phyloP scores from a whole-genome alignment of 2,888 invertebrate species.

The Elysia crispata region DNA sequence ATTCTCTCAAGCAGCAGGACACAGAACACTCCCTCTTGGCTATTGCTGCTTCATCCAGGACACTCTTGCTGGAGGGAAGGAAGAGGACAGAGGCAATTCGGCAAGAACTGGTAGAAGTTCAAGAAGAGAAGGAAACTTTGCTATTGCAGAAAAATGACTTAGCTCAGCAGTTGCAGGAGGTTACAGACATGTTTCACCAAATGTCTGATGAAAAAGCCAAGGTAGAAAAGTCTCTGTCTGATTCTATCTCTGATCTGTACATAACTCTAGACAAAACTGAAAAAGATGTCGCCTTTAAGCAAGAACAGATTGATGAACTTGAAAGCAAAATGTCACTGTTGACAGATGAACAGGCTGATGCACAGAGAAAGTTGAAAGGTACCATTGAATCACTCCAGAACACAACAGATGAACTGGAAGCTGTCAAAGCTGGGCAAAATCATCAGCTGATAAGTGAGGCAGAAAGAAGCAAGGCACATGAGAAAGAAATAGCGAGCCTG shows the following conservation, averaged over 20 bases:
- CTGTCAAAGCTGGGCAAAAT: constrained; percentile 7
- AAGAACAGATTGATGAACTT: constrained; percentile 9
- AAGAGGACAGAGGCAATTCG: constrained; percentile 10
- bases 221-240: constrained; percentile 32
- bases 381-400: constrained; percentile 20
- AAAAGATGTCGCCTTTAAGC: constrained; percentile 28
- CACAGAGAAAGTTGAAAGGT: constrained; percentile 2
- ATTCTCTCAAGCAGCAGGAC: constrained; percentile 45
- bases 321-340: constrained; percentile 2
- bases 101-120: constrained; percentile 13
- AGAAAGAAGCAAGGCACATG: constrained; percentile 4
- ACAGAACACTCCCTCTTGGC: constrained; percentile 44
- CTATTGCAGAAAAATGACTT: constrained; percentile 22
- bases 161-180: constrained; percentile 35
- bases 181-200: constrained; percentile 38
- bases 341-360: neutral
- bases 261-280: constrained; percentile 19
- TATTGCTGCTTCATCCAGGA: constrained; percentile 38
- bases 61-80: constrained; percentile 31
- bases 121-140: constrained; percentile 18
- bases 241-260: constrained; percentile 32
- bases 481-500: constrained; percentile 37
- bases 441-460: neutral
- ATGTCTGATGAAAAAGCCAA: constrained; percentile 44
- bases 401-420: constrained; percentile 24